A percentile compares a stretch with the other conserved stretches of the same genome.
Evolutionary conservation across 1,140 invertebrate species (phyloP).

Genomic region (Bombus confusus): DNA sequence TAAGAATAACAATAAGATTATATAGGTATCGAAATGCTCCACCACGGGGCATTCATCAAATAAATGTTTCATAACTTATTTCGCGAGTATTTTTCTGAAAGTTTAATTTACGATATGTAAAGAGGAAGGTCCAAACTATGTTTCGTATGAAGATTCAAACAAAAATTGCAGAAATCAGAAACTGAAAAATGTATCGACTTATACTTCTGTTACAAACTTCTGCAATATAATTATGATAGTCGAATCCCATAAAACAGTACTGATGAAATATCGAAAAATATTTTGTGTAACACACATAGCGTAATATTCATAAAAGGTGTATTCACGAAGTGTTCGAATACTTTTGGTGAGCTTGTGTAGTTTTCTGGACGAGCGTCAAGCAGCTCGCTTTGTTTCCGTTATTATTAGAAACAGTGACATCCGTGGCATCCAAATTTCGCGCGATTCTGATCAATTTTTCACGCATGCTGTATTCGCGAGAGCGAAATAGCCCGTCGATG

Average conservation of each 20-base stretch:
- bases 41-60: too few relatives aligned
- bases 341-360: not conserved
- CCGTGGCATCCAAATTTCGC: constrained; percentile 20
- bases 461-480: too few relatives aligned
- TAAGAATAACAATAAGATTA: too few relatives aligned
- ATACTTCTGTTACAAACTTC: not conserved
- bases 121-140: too few relatives aligned
- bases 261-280: not conserved
- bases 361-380: constrained; percentile 36
- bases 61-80: too few relatives aligned
- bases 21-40: too few relatives aligned
- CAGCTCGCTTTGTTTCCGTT: constrained; percentile 43
- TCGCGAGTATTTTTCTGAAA: too few relatives aligned
- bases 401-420: constrained; percentile 50
- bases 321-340: not conserved
- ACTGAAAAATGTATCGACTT: too few relatives aligned
- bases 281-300: not conserved
- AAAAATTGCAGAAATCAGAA: too few relatives aligned
- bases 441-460: constrained; percentile 12
- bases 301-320: not conserved
- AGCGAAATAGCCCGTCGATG: not conserved
- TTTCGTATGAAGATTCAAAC: too few relatives aligned
- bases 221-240: not conserved
- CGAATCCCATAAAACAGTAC: not conserved
- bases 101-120: too few relatives aligned